Base-by-base conservation (phyloP, 2,797 vertebrate genomes). In the Thalassophryne amazonica region DNA sequence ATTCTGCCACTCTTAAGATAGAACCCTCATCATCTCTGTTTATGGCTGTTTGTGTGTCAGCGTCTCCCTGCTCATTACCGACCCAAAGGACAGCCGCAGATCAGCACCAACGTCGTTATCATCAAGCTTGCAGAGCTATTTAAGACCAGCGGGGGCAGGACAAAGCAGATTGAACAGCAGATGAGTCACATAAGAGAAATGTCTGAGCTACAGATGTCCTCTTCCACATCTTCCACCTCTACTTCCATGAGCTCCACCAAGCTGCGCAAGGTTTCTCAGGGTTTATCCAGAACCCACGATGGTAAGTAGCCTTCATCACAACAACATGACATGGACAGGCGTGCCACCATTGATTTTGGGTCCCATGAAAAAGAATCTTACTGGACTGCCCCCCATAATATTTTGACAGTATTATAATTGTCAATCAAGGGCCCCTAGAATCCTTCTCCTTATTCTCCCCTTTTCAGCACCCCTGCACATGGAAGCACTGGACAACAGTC, bases 181-280 rank as follows among this genome's bases (percentile, higher is more conserved):
- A 20, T 45, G 48, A 54, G 43, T 29, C 42, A 53, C 16, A 48
- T 56, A 42, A 67, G 69, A 54, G 75, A 70, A 27, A 29, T 46
- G 49, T 24, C 45, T 39, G 21, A 50, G 42, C 61, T 75, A 56
- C 74, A 74, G 21, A 36, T 48, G 56, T 66, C 60, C 47, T 74
- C 54, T 31, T 69, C 61, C 61, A 55, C 65, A 59, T 63, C 60
- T 18, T 71, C 69, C 36, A 60, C 76, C 56, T 37, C 71, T 39
- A 55, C 61, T 50, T 73, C 69, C 58, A 60, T 71, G 48, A 84
- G 80, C 50, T 71, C 83, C 69, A 80, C 71, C 33, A 62, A 55
- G 18, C 54, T 86, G 50, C 45, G 37, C 16, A 85, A 76, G 56
- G 70, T 87, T 51, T 86, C 80, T 28, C 76, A 80, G 56, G 83